phyloP scores from a whole-genome alignment of 1,140 invertebrate genomes.

The Drosophila ogumai region DNA sequence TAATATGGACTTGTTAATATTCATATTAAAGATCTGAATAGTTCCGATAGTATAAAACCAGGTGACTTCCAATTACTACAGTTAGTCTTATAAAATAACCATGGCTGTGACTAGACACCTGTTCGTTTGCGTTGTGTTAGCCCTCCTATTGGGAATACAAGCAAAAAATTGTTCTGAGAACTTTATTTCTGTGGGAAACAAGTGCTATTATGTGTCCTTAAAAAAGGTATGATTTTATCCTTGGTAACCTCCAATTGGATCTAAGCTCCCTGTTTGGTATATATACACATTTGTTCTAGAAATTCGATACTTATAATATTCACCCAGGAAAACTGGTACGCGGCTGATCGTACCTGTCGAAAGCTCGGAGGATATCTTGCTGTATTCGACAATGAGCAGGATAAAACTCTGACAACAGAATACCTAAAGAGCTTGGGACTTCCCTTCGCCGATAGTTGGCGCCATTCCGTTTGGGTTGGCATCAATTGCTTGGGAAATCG shows the following conservation, averaged over 20 bases:
- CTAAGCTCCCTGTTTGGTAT: not conserved
- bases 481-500: constrained; percentile 18
- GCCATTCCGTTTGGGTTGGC: constrained; percentile 27
- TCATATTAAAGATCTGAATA: not conserved
- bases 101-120: not conserved
- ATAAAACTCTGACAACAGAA: not conserved
- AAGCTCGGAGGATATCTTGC: constrained; percentile 7
- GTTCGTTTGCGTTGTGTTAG: not conserved
- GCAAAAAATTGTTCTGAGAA: not conserved
- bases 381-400: constrained; percentile 1
- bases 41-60: not conserved
- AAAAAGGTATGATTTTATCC: no score
- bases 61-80: no score
- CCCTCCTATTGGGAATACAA: not conserved
- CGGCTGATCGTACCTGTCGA: constrained; percentile 25
- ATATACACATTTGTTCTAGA: not conserved
- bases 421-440: constrained; percentile 12
- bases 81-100: not conserved
- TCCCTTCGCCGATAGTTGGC: not conserved
- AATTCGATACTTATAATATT: not conserved
- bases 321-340: constrained; percentile 22
- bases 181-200: constrained; percentile 7
- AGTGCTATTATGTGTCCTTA: constrained; percentile 18
- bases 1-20: not conserved
- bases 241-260: no score